Percentiles rank a stretch among this genome's conserved stretches.
These are phyloP conservation scores for Alentia gelatinosa DNA, from an alignment of 2,888 invertebrate species.

Conservation along the genomic window DNA sequence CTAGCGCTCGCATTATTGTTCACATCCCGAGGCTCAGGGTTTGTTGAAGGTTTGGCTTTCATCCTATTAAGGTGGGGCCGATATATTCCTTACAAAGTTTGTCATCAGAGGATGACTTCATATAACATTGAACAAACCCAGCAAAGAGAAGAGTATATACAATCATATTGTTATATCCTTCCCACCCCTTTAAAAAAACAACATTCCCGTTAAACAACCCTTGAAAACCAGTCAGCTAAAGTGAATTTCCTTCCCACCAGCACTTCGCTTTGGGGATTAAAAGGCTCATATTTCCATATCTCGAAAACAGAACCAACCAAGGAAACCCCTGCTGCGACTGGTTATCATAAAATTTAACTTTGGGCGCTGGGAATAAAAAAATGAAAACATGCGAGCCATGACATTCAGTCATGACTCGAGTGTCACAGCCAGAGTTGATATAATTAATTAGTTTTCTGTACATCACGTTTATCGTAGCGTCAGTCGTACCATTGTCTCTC, in stretches of 20 bases:
- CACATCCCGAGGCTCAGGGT: too few species aligned
- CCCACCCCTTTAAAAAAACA: too few species aligned
- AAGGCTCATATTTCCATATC: not conserved
- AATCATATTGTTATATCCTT: not conserved
- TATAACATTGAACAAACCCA: not conserved
- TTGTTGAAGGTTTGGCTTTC: too few species aligned
- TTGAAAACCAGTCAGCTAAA: too few species aligned
- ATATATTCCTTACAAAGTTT: not conserved
- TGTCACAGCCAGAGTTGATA: conserved; percentile 41
- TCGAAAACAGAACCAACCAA: not conserved
- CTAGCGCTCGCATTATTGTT: not conserved
- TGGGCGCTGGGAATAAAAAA: not conserved
- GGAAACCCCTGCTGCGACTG: not conserved
- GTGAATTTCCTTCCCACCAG: not conserved
- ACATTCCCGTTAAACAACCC: too few species aligned
- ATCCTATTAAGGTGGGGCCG: too few species aligned
- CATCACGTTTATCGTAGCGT: not conserved
- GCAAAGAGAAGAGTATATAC: not conserved
- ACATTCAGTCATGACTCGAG: not conserved
- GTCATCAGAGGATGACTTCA: not conserved
- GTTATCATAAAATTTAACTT: too few species aligned
- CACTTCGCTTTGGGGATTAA: not conserved
- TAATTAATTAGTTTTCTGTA: conserved; percentile 28
- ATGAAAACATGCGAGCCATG: not conserved
- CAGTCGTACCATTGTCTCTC: not conserved